Evolutionary conservation across 2,797 vertebrate species (phyloP).

Genomic region (Trematomus bernacchii): DNA sequence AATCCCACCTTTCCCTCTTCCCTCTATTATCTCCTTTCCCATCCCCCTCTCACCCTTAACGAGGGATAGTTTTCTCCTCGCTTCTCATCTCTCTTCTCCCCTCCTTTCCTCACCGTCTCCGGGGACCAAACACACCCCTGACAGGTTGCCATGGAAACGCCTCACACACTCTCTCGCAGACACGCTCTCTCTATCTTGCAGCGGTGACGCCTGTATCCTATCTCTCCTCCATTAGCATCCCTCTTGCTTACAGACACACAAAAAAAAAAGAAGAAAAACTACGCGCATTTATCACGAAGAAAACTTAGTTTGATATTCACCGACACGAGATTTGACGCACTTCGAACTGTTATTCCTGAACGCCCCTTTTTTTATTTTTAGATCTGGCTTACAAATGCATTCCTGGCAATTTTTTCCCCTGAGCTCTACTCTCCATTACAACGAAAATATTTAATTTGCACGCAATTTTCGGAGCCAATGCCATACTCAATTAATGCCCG

Average conservation of each 20-base stretch:
- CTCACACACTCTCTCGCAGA: slow-evolving; percentile 61
- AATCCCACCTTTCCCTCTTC: slow-evolving; percentile 49
- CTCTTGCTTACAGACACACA: slow-evolving; percentile 53
- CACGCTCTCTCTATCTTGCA: slow-evolving; percentile 48
- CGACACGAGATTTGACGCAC: not conserved
- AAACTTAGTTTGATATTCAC: slow-evolving; percentile 2
- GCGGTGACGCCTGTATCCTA: slow-evolving; percentile 73
- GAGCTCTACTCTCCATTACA: slow-evolving; percentile 60
- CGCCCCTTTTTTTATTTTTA: slow-evolving; percentile 14
- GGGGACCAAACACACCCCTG: slow-evolving; percentile 84
- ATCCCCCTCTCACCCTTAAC: slow-evolving; percentile 67
- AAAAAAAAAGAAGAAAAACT: not conserved
- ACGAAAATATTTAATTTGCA: slow-evolving; percentile 65
- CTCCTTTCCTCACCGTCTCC: slow-evolving; percentile 66
- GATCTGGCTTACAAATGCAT: slow-evolving; percentile 17
- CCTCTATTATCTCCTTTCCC: slow-evolving; percentile 56
- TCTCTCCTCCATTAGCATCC: slow-evolving; percentile 73
- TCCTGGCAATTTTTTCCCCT: slow-evolving; percentile 13
- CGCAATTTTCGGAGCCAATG: slow-evolving; percentile 54
- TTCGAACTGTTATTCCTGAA: slow-evolving; percentile 16
- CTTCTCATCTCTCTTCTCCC: slow-evolving; percentile 68
- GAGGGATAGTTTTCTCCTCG: slow-evolving; percentile 74
- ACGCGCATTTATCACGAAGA: slow-evolving; percentile 38
- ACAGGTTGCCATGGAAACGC: slow-evolving; percentile 82
- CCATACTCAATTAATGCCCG: slow-evolving; percentile 65